A percentile compares a stretch with the other conserved stretches of the same genome.
These are phyloP conservation scores for Oscheius sp. DNA, from an alignment of 2,888 invertebrate species.

Conservation along the genomic window DNA sequence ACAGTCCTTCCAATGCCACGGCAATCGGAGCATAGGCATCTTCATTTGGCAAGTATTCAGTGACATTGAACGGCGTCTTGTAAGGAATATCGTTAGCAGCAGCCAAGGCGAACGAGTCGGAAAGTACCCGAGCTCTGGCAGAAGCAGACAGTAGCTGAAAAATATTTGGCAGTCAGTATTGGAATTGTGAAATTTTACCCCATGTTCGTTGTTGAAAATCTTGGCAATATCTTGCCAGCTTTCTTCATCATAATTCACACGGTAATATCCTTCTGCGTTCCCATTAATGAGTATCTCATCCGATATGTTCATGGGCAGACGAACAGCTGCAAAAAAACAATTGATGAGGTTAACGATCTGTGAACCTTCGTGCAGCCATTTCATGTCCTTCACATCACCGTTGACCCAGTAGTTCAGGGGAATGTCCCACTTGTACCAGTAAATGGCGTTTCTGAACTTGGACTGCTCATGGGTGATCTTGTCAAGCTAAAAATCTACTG, in stretches of 20 bases:
- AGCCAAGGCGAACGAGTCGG: conserved; percentile 81
- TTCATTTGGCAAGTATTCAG: conserved; percentile 52
- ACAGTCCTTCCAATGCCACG: conserved; percentile 24
- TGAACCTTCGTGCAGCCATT: conserved; percentile 63
- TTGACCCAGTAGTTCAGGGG: conserved; percentile 68
- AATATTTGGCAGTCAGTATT: neutral
- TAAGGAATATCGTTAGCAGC: conserved; percentile 79
- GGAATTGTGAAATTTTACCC: conserved; percentile 28
- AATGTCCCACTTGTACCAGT: conserved; percentile 71
- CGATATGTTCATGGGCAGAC: conserved; percentile 48
- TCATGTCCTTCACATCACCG: conserved; percentile 48
- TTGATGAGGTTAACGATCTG: neutral
- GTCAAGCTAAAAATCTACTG: conserved; percentile 49
- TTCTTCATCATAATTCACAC: conserved; percentile 59
- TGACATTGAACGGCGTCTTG: conserved; percentile 57
- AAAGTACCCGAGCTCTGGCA: conserved; percentile 82
- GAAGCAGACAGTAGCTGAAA: conserved; percentile 40
- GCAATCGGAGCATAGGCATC: conserved; percentile 37
- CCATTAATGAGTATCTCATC: conserved; percentile 67
- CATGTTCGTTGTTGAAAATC: conserved; percentile 40
- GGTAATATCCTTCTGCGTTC: conserved; percentile 69
- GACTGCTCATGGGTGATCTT: conserved; percentile 55
- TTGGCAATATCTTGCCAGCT: conserved; percentile 53
- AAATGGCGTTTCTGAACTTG: conserved; percentile 64
- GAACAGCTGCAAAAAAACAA: conserved; percentile 39